These are phyloP conservation scores for Toxotes lorentzi DNA, from an alignment of 2,797 vertebrate genomes.

Conservation along the genomic window DNA sequence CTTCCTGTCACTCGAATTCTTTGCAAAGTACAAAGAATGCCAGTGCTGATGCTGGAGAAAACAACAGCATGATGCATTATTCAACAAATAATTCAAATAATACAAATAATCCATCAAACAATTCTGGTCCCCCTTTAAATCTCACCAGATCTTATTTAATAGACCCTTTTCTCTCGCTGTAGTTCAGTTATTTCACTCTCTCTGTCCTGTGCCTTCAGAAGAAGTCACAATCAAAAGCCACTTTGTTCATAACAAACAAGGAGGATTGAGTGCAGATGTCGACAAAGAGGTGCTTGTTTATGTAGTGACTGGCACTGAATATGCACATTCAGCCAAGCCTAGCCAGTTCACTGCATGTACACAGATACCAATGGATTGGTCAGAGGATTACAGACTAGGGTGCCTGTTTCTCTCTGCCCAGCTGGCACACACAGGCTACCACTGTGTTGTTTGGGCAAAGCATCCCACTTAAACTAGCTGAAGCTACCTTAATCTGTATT, in stretches of 20 bases:
- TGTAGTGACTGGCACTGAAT: slow-evolving; percentile 44
- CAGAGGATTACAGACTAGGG: slow-evolving; percentile 52
- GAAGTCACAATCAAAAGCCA: slow-evolving; percentile 63
- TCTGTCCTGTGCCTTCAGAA: slow-evolving; percentile 29
- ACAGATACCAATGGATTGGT: slow-evolving; percentile 47
- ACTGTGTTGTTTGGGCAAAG: slow-evolving; percentile 43
- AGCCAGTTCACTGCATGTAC: slow-evolving; percentile 34
- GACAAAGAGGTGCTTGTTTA: slow-evolving; percentile 73
- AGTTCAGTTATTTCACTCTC: slow-evolving; percentile 28
- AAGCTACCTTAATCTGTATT: slow-evolving; percentile 21
- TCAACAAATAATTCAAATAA: slow-evolving; percentile 65
- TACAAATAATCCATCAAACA: slow-evolving; percentile 66
- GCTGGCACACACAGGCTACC: slow-evolving; percentile 57
- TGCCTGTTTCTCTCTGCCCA: slow-evolving; percentile 60
- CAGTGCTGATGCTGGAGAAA: slow-evolving; percentile 45
- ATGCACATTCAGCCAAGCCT: slow-evolving; percentile 38
- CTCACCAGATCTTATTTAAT: slow-evolving; percentile 33
- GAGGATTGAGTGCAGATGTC: slow-evolving; percentile 70
- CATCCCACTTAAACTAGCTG: slow-evolving; percentile 7
- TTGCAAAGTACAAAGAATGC: slow-evolving; percentile 45
- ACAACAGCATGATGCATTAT: slow-evolving; percentile 44
- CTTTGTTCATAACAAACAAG: slow-evolving; percentile 63
- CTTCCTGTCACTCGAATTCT: slow-evolving; percentile 35
- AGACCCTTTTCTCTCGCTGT: slow-evolving; percentile 10
- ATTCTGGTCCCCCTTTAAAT: slow-evolving; percentile 24